Evolutionary conservation across 2,113 vertebrate genomes (phyloP).

Genomic region (Rhinopithecus roxellana): DNA sequence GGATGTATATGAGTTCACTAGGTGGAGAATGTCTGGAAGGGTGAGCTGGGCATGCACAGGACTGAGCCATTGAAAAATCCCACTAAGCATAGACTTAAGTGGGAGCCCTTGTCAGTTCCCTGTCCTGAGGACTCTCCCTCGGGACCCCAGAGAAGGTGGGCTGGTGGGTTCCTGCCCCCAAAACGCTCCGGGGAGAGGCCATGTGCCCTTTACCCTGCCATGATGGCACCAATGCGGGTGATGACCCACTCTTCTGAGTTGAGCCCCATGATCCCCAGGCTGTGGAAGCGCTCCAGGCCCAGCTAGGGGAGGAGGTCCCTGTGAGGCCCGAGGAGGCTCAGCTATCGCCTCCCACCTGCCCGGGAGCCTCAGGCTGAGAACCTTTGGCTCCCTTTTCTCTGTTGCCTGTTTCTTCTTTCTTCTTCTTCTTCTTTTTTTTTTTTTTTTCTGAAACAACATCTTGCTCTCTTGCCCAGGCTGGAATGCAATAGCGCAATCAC

Average conservation of each 20-base stretch:
- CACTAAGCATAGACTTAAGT: background rate
- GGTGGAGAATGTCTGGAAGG: background rate
- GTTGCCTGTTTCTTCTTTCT: too few species aligned
- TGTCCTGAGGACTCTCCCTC: background rate
- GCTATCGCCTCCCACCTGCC: background rate
- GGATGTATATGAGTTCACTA: background rate
- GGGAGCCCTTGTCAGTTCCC: background rate
- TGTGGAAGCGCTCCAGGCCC: constrained; percentile 86
- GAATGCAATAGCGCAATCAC: too few species aligned
- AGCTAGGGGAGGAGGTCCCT: constrained; percentile 74
- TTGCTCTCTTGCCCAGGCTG: too few species aligned
- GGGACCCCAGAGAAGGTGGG: background rate
- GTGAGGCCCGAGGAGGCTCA: background rate
- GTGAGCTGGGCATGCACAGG: background rate
- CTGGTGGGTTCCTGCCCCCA: background rate
- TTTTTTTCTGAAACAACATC: too few species aligned
- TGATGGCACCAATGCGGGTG: constrained; percentile 85
- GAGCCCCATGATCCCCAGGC: constrained; percentile 87
- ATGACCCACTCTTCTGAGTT: constrained; percentile 90
- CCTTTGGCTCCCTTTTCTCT: background rate
- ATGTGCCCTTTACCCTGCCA: constrained; percentile 84
- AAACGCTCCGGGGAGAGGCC: accelerated
- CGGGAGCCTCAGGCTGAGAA: background rate
- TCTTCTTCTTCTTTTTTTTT: too few species aligned
- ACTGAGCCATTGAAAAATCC: background rate